Conservation (phyloP, 1,140 invertebrate genomes). For the Ridgeia piscesae region DNA sequence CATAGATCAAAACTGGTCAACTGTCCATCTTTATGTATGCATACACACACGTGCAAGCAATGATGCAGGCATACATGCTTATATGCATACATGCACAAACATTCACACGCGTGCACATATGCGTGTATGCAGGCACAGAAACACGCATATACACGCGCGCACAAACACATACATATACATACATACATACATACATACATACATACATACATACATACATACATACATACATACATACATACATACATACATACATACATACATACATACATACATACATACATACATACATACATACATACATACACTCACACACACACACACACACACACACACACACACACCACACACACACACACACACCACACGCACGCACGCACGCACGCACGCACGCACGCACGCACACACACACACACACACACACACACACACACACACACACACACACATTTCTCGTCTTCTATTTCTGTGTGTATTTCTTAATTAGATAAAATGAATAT, state of each 20-base stretch:
- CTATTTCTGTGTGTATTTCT: not conserved
- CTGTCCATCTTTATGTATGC: not conserved
- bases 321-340: not conserved
- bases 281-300: constrained; percentile 10
- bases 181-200: not conserved
- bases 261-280: not conserved
- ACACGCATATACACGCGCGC: not conserved
- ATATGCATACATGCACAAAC: too few relatives aligned
- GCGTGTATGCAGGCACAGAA: not conserved
- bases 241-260: not conserved
- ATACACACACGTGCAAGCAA: not conserved
- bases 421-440: not conserved
- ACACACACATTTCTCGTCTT: not conserved
- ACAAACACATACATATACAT: not conserved
- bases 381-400: not conserved
- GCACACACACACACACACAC: not conserved
- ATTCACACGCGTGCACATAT: not conserved
- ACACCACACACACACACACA: not conserved
- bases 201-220: constrained; percentile 8
- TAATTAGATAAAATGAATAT: not conserved
- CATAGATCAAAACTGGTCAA: not conserved
- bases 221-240: constrained; percentile 19
- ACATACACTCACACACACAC: not conserved
- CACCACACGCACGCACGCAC: not conserved
- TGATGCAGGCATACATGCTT: too few relatives aligned